Evolutionary conservation across 2,888 invertebrate genomes (phyloP).

Genomic region (Nomada fabriciana): DNA sequence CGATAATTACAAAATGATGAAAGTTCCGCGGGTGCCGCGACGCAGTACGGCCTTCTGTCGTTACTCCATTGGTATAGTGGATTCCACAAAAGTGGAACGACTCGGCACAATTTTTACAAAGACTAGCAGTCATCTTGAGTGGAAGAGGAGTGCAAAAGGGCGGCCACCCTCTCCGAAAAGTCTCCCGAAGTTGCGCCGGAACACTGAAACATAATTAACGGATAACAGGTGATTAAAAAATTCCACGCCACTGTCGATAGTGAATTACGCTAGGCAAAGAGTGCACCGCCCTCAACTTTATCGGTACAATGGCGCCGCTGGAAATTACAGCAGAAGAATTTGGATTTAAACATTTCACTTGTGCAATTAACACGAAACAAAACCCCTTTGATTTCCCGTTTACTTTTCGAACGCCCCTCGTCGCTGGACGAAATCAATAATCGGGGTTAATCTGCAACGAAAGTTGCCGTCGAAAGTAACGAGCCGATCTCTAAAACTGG

Average conservation of each 20-base stretch:
- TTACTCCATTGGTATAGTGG: slow-evolving; percentile 19
- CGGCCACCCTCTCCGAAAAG: slow-evolving; percentile 79
- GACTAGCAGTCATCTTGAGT: slow-evolving; percentile 81
- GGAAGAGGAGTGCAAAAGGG: slow-evolving; percentile 78
- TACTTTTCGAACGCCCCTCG: background rate
- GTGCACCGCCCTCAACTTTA: background rate
- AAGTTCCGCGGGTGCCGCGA: slow-evolving; percentile 17
- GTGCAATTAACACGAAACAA: slow-evolving; percentile 33
- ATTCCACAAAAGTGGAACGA: slow-evolving; percentile 5
- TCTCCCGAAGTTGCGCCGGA: slow-evolving; percentile 72
- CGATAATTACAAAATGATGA: slow-evolving; percentile 49
- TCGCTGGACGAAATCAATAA: slow-evolving; percentile 8
- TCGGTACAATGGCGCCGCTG: background rate
- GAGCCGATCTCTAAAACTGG: background rate
- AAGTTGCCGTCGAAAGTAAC: background rate
- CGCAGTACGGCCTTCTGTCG: background rate
- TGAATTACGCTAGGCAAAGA: background rate
- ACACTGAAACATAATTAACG: slow-evolving; percentile 71
- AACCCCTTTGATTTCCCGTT: too few species aligned
- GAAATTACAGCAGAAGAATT: background rate
- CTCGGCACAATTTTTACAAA: slow-evolving; percentile 45
- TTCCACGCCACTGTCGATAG: background rate
- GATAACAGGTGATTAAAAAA: background rate
- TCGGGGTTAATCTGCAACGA: background rate
- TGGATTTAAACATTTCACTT: background rate